A percentile compares a stretch with the other conserved stretches of the same genome.
Conservation (phyloP, 2,888 invertebrate species). For the Tanytarsus gracilentus region DNA sequence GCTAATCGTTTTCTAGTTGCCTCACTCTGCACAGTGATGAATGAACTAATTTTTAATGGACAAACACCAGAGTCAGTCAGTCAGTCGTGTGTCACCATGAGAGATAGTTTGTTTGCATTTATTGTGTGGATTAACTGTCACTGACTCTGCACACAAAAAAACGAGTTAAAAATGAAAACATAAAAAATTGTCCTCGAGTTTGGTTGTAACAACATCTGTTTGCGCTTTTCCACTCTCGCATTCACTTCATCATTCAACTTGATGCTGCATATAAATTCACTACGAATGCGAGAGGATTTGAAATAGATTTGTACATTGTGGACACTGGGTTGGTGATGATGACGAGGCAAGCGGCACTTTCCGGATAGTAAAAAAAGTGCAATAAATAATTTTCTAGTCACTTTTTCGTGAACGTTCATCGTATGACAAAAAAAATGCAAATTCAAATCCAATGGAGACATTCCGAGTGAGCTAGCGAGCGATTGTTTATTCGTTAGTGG, state of each 20-base stretch:
- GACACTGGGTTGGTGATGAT: not conserved
- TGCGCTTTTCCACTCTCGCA: slow-evolving; percentile 2
- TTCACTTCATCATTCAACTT: slow-evolving; percentile 18
- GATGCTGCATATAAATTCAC: not conserved
- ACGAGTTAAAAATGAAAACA: not conserved
- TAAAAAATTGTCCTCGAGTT: slow-evolving; percentile 3
- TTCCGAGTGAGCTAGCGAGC: too few relatives aligned
- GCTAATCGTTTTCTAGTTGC: slow-evolving; percentile 24
- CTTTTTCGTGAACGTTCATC: not conserved
- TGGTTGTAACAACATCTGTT: slow-evolving; percentile 1
- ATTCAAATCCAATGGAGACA: slow-evolving; percentile 10
- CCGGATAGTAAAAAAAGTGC: not conserved
- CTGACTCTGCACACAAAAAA: too few relatives aligned
- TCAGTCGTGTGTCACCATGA: too few relatives aligned
- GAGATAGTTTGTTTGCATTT: too few relatives aligned
- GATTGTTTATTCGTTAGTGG: slow-evolving; percentile 20
- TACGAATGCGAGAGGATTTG: not conserved
- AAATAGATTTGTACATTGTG: slow-evolving; percentile 18
- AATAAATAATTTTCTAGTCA: slow-evolving; percentile 23
- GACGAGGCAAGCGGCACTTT: not conserved
- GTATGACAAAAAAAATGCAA: slow-evolving; percentile 13
- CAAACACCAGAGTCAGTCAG: not conserved
- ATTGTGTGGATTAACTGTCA: too few relatives aligned
- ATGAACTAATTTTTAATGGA: slow-evolving; percentile 28
- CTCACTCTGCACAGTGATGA: too few relatives aligned